A percentile compares a stretch with the other conserved stretches of the same genome.
phyloP scores from a whole-genome alignment of 1,140 invertebrate species.

The Drosophila persimilis region DNA sequence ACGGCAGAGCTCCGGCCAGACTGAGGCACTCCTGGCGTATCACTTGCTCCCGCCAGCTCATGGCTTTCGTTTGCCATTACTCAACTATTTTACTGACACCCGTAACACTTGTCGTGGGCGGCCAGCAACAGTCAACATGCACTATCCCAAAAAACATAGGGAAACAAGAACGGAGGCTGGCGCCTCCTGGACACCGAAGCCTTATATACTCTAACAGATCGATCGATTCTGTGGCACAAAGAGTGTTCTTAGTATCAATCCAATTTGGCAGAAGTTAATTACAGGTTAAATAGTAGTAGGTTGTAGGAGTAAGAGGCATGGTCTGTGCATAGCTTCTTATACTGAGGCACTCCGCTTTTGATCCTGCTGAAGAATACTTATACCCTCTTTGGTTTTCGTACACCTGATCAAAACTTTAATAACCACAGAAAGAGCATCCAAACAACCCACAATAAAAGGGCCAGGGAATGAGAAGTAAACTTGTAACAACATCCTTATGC shows the following conservation, averaged over 20 bases:
- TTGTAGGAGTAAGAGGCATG: too few relatives aligned
- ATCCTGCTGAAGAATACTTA: conserved; percentile 2
- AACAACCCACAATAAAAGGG: not conserved
- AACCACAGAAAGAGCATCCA: too few relatives aligned
- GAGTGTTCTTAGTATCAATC: too few relatives aligned
- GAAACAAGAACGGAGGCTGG: not conserved
- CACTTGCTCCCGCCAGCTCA: conserved; percentile 53
- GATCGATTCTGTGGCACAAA: too few relatives aligned
- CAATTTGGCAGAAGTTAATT: too few relatives aligned
- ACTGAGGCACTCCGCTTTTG: too few relatives aligned
- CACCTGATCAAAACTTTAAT: too few relatives aligned
- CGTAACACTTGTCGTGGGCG: conserved; percentile 66
- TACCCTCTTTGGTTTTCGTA: not conserved
- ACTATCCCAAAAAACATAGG: conserved; percentile 22
- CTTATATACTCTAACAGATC: too few relatives aligned
- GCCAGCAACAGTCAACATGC: conserved; percentile 61
- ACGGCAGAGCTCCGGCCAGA: conserved; percentile 16
- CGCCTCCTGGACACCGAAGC: too few relatives aligned
- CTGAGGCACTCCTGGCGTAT: conserved; percentile 58
- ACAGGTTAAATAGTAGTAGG: too few relatives aligned
- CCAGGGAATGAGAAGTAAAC: conserved; percentile 49
- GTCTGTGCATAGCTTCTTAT: too few relatives aligned
- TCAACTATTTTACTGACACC: conserved; percentile 66
- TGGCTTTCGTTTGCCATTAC: conserved; percentile 48
- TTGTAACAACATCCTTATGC: conserved; percentile 81